phyloP scores from a whole-genome alignment of 2,888 invertebrate genomes.

The Lysandra coridon region DNA sequence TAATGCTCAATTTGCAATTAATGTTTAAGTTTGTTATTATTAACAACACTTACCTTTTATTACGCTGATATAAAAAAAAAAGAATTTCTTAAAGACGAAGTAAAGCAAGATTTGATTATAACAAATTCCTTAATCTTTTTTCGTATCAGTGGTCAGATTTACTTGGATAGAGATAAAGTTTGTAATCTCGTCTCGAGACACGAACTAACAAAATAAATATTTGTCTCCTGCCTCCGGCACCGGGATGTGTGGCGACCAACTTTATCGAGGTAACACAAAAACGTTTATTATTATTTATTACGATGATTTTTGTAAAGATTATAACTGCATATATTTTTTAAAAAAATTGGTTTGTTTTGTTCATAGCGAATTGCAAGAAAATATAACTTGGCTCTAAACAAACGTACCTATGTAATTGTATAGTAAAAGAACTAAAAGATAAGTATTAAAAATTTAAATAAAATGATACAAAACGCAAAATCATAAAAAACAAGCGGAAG shows the following conservation, averaged over 20 bases:
- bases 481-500: too few relatives aligned
- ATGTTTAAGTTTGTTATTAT: too few relatives aligned
- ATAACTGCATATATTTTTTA: not conserved
- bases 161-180: conserved; percentile 64
- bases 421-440: too few relatives aligned
- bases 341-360: too few relatives aligned
- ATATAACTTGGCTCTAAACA: too few relatives aligned
- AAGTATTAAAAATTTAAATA: too few relatives aligned
- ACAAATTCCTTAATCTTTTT: conserved; percentile 17
- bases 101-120: not conserved
- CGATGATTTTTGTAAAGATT: not conserved
- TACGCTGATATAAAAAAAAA: not conserved
- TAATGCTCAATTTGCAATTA: too few relatives aligned
- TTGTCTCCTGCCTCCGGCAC: conserved; percentile 50
- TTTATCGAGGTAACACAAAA: conserved; percentile 27
- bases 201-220: conserved; percentile 65
- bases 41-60: not conserved
- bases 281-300: conserved; percentile 5
- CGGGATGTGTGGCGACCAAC: conserved; percentile 30
- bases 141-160: conserved; percentile 54
- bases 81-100: not conserved
- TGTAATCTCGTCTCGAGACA: conserved; percentile 61
- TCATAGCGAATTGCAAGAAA: too few relatives aligned
- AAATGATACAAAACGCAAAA: too few relatives aligned
- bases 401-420: too few relatives aligned